phyloP scores from a whole-genome alignment of 2,113 vertebrate species.

The Cyprinodon variegatus region DNA sequence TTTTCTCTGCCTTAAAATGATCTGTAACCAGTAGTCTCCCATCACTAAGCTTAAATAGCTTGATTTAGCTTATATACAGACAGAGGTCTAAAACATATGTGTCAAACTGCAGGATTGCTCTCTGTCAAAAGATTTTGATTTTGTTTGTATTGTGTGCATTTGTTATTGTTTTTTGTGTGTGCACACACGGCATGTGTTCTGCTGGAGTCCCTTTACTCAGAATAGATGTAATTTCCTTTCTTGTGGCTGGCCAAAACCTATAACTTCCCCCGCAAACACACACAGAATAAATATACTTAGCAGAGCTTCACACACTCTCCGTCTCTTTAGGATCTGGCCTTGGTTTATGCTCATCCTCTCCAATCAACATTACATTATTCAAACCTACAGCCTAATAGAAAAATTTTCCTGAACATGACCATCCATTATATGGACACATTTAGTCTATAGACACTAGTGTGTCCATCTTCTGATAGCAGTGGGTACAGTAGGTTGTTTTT shows the following conservation, averaged over 20 bases:
- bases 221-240: slow-evolving; percentile 79
- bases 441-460: no score
- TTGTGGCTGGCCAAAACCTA: slow-evolving; percentile 67
- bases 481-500: no score
- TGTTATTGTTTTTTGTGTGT: neutral
- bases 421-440: no score
- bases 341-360: no score
- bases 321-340: neutral
- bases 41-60: neutral
- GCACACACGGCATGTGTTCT: neutral
- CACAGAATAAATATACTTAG: slow-evolving; percentile 9
- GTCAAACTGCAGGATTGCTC: neutral
- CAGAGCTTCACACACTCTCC: neutral
- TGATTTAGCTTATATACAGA: neutral
- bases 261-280: slow-evolving; percentile 26
- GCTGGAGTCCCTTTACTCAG: slow-evolving; percentile 42
- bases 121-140: neutral
- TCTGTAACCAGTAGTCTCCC: neutral
- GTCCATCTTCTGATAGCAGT: no score
- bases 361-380: neutral
- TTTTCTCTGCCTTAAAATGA: no score
- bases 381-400: neutral
- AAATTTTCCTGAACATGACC: no score
- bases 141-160: slow-evolving; percentile 11
- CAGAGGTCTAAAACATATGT: neutral